Base-by-base conservation (phyloP, 2,888 invertebrate genomes). In the Lamellibrachia columna region DNA sequence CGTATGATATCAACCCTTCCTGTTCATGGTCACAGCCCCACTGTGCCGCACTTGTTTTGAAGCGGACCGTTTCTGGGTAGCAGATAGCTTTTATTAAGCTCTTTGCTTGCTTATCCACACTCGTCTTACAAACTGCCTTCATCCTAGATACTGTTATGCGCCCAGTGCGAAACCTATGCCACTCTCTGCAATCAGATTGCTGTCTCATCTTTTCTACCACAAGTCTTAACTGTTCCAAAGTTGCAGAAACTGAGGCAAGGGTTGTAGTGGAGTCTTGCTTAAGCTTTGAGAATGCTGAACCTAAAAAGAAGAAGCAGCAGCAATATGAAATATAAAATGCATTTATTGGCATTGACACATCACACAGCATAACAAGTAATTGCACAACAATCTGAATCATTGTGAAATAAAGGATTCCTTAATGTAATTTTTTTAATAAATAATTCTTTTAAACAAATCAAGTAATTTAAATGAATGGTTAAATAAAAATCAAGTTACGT, bases 11-110 rank as follows among this genome's bases (percentile, higher is more conserved):
- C 9, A 22, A 7, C 2, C 93, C 94, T 3, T 55, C 22, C 8
- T 75, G 91, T 53, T 94, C 93, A 92, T 93, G 91, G 3, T 93
- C 90, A 93, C 92, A 91, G 40, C 93, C 93, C 94, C 93, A 94
- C 58, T 92, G 90, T 53, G 93, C 93, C 9, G 94, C 94, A n/a
- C 90, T 90, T 1, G 91, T 93, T 55, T 9, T 58, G 53, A 94
- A 15, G 92, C 91, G 3, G 11, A 8, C 60, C 7, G 40, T 53
- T 9, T 90, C 90, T n/a, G 94, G 94, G 90, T 94, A 94, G 91
- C 94, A 53, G 60, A 11, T 75, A 15, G 60, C 60, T 15, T 75
- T 75, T 15, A 75, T 75, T 4, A 75, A 22, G 60, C 91, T 92
- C n/a, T 53, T 92, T 0, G 93, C 55, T 22, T 92, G 93, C 11